A percentile compares a stretch with the other conserved stretches of the same genome.
Conservation (phyloP, 2,113 vertebrate genomes). For the Cervus canadensis region DNA sequence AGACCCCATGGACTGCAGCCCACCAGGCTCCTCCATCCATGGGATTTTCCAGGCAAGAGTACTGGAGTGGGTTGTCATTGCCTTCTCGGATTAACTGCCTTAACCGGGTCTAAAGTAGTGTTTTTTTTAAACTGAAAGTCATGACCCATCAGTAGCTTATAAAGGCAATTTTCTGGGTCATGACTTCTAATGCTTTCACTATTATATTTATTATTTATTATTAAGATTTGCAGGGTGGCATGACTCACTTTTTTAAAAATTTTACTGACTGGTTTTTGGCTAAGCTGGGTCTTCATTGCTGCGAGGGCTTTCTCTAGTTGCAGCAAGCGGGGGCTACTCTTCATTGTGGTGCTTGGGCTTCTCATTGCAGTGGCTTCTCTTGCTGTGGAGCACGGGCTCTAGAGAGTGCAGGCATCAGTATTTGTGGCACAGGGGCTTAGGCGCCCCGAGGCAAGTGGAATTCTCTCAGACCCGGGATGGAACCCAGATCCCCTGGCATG, state of each 20-base stretch:
- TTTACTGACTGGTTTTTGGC: not conserved
- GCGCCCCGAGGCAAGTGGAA: not conserved
- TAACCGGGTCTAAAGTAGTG: not conserved
- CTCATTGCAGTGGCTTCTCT: not conserved
- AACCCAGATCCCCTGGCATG: not conserved
- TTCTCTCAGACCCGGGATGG: not conserved
- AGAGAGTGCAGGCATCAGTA: not conserved
- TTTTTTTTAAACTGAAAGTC: not conserved
- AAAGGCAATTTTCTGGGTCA: not conserved
- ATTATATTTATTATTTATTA: not conserved
- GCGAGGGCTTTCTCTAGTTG: not conserved
- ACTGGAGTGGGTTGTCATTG: too few relatives aligned
- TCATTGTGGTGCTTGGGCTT: not conserved
- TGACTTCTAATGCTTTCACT: not conserved
- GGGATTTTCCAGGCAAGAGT: too few relatives aligned
- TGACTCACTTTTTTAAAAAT: not conserved
- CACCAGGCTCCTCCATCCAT: too few relatives aligned
- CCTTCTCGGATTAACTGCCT: not conserved
- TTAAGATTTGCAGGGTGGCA: not conserved
- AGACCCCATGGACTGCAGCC: too few relatives aligned
- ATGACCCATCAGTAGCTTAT: not conserved
- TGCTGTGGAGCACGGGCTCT: not conserved
- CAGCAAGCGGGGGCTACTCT: rapidly evolving
- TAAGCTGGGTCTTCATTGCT: not conserved
- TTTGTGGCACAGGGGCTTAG: not conserved